A percentile compares a stretch with the other conserved stretches of the same genome.
Conservation (phyloP, 2,113 vertebrate genomes). For the Crotalus tigris region DNA sequence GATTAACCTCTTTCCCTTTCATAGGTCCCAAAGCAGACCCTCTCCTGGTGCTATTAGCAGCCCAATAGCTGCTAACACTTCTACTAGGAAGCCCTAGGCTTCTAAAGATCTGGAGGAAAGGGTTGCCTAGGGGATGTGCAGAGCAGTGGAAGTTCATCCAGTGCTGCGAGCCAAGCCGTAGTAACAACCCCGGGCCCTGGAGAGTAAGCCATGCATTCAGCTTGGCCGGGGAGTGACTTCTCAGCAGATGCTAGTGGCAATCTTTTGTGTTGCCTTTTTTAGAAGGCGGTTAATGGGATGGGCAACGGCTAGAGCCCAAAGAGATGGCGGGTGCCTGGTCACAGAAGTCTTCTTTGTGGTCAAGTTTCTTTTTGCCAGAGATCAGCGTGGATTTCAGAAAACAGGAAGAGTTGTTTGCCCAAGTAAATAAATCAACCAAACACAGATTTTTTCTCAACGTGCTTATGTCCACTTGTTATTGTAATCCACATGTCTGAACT, state of each 20-base stretch:
- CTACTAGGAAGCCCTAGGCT: not conserved
- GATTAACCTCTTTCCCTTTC: not conserved
- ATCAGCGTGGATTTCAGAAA: not conserved
- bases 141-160: conserved; percentile 6
- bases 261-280: not conserved
- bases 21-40: not conserved
- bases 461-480: not conserved
- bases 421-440: not conserved
- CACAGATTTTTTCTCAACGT: not conserved
- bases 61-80: not conserved
- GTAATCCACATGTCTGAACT: not conserved
- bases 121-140: conserved; percentile 19
- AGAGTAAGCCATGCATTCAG: not conserved
- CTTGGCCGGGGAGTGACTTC: not conserved
- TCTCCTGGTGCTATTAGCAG: not conserved
- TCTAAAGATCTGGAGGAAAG: not conserved
- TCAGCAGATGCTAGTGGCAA: not conserved
- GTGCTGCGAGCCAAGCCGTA: not conserved
- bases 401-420: not conserved
- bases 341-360: not conserved
- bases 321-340: not conserved
- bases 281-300: not conserved
- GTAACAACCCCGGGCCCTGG: not conserved
- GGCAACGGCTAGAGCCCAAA: not conserved
- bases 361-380: not conserved